Conservation (phyloP, 2,888 invertebrate genomes). For the Dilophus febrilis region DNA sequence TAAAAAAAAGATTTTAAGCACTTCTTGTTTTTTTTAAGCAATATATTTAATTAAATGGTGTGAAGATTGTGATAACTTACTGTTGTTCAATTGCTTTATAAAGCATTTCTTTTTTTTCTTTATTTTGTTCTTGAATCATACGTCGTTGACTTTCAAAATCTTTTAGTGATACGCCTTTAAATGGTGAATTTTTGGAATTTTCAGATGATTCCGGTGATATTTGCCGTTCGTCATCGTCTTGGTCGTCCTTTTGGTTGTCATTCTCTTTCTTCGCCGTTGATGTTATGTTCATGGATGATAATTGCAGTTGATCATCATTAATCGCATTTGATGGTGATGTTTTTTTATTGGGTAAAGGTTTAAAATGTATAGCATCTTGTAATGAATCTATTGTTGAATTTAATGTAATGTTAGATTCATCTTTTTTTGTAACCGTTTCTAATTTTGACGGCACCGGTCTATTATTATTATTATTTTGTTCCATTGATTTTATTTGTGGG, state of each 20-base stretch:
- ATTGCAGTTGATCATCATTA: background rate
- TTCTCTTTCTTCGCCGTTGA: background rate
- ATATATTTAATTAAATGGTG: background rate
- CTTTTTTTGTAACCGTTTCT: constrained; percentile 6
- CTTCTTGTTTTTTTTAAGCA: background rate
- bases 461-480: background rate
- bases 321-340: background rate
- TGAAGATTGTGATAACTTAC: constrained; percentile 24
- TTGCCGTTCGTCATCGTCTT: background rate
- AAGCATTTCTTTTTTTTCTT: constrained; percentile 53
- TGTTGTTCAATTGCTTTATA: constrained; percentile 56
- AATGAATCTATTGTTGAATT: constrained; percentile 8
- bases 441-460: constrained; percentile 2
- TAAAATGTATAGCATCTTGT: constrained; percentile 13
- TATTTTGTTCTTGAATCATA: constrained; percentile 64
- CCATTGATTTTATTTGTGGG: too few relatives aligned
- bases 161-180: constrained; percentile 39
- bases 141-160: constrained; percentile 55
- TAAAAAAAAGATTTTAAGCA: background rate
- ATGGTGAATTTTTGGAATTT: constrained; percentile 17
- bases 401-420: constrained; percentile 2
- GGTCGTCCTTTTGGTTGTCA: background rate
- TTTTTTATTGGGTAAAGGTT: constrained; percentile 10
- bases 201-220: too few relatives aligned
- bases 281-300: background rate